Evolutionary conservation across 35 echinoderm and acorn worm genomes (phyloP).

Genomic region (Patiria miniata): DNA sequence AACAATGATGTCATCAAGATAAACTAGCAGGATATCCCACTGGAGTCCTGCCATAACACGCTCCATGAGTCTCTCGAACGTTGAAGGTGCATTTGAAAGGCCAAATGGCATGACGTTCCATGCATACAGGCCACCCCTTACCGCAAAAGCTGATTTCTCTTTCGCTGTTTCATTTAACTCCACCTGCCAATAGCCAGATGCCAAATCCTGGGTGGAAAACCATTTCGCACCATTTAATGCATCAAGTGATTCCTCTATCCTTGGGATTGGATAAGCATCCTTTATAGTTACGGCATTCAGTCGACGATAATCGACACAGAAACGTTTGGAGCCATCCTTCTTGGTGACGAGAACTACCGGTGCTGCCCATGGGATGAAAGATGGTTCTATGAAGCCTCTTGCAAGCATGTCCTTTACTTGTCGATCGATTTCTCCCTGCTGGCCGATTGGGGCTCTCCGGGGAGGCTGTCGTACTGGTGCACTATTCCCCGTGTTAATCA

Average conservation of each 20-base stretch:
- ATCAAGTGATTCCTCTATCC: no score
- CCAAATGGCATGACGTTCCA: constrained; percentile 45
- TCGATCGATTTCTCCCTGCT: constrained; percentile 35
- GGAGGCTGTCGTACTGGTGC: constrained; percentile 32
- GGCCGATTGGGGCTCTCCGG: background rate
- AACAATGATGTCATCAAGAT: constrained; percentile 49
- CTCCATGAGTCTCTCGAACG: constrained; percentile 50
- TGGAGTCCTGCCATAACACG: constrained; percentile 19
- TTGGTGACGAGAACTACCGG: constrained; percentile 56
- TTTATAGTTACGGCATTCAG: no score
- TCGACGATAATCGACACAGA: constrained; percentile 61
- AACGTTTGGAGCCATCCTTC: constrained; percentile 45
- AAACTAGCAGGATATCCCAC: background rate
- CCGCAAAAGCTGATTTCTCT: constrained; percentile 39
- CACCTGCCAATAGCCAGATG: no score
- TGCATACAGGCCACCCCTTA: background rate
- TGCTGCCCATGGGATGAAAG: constrained; percentile 47
- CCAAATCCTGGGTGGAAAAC: no score
- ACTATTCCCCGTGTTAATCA: constrained; percentile 36
- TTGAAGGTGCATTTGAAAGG: constrained; percentile 46
- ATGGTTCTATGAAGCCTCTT: constrained; percentile 53
- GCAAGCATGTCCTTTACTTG: constrained; percentile 34
- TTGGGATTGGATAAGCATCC: no score
- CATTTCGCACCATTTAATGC: no score
- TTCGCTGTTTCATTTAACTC: constrained; percentile 39